Evolutionary conservation across 1,140 invertebrate genomes (phyloP).

Genomic region (Heliconius congener): DNA sequence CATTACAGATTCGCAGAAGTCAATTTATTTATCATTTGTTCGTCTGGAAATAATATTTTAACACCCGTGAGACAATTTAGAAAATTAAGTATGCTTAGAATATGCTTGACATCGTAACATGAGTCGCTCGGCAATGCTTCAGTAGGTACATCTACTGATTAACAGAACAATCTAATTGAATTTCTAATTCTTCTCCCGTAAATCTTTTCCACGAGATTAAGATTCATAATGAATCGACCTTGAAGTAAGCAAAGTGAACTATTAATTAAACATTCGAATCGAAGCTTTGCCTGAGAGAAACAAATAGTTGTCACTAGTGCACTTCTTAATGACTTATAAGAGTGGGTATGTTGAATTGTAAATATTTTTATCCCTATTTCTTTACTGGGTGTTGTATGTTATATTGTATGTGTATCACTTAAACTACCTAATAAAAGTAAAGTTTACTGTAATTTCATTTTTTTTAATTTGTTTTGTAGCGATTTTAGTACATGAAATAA

Average conservation of each 20-base stretch:
- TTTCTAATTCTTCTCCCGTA: slow-evolving; percentile 20
- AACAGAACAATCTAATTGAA: slow-evolving; percentile 28
- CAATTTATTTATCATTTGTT: slow-evolving; percentile 5
- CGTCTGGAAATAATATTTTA: neutral
- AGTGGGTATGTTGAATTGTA: too few species aligned
- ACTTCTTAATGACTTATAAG: too few species aligned
- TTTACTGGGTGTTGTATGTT: neutral
- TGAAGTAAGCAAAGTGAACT: slow-evolving; percentile 5
- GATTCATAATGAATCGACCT: slow-evolving; percentile 9
- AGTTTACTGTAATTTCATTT: neutral
- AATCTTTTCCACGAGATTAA: slow-evolving; percentile 14
- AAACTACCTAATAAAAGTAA: neutral
- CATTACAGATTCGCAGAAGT: neutral
- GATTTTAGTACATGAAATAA: too few species aligned
- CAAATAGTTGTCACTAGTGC: too few species aligned
- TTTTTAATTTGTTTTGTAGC: too few species aligned
- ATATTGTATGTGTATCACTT: too few species aligned
- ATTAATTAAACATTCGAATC: neutral
- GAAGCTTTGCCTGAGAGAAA: neutral
- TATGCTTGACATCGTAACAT: slow-evolving; percentile 24
- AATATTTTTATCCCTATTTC: too few species aligned
- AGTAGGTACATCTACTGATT: slow-evolving; percentile 23
- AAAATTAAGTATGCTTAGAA: slow-evolving; percentile 16
- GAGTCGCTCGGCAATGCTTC: slow-evolving; percentile 18
- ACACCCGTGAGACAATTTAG: slow-evolving; percentile 17